Percentiles rank a stretch among this genome's conserved stretches.
Evolutionary conservation across 35 echinoderm and acorn worm genomes (phyloP).

Genomic region (Lytechinus pictus): DNA sequence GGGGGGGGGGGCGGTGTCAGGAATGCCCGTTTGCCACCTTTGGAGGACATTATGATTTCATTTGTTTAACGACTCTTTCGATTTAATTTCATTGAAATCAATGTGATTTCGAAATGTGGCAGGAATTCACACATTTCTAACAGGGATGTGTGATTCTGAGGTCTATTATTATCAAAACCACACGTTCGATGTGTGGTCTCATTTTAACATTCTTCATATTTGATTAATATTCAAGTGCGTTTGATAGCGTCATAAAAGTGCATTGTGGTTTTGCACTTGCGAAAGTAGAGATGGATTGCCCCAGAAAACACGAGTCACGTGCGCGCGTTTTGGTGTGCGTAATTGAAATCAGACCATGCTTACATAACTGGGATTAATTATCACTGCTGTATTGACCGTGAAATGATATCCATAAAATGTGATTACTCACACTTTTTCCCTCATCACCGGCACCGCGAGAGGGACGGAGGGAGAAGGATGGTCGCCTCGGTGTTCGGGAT

Average conservation of each 20-base stretch:
- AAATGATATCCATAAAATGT: background rate
- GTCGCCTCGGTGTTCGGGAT: background rate
- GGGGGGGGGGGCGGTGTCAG: too few species aligned
- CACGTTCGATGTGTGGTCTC: background rate
- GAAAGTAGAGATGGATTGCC: background rate
- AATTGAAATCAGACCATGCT: background rate
- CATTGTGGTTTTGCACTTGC: background rate
- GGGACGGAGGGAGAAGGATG: background rate
- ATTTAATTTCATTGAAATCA: too few species aligned
- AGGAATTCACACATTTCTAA: too few species aligned
- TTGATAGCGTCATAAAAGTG: background rate
- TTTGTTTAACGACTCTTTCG: too few species aligned
- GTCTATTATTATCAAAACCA: background rate
- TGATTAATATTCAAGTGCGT: background rate
- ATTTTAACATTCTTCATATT: background rate
- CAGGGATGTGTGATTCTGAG: too few species aligned
- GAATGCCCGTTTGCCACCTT: too few species aligned
- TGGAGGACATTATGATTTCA: too few species aligned
- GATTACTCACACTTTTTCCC: background rate
- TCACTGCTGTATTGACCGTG: background rate
- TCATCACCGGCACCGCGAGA: background rate
- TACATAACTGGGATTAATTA: background rate
- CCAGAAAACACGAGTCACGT: background rate
- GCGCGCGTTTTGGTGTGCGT: background rate
- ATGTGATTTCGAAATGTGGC: too few species aligned